Evolutionary conservation across 2,113 vertebrate species (phyloP).

Genomic region (Rhodinocichla rosea): DNA sequence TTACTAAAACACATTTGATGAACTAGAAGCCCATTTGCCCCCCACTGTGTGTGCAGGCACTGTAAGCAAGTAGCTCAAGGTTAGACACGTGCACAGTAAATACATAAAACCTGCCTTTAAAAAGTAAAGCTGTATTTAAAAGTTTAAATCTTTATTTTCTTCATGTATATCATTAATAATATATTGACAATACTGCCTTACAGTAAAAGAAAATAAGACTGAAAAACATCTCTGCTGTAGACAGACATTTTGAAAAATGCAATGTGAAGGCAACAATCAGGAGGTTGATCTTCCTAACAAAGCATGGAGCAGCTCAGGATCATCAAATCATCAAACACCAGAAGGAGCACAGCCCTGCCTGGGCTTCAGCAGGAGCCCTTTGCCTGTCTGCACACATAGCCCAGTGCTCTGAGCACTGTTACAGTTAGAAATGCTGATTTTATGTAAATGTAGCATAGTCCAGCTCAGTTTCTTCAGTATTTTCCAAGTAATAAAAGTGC

Average conservation of each 20-base stretch:
- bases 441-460: neutral
- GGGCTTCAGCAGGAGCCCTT: neutral
- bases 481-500: neutral
- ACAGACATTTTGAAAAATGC: neutral
- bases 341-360: neutral
- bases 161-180: fast-evolving
- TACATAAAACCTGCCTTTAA: neutral
- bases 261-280: fast-evolving
- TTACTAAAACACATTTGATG: neutral
- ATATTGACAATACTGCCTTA: neutral
- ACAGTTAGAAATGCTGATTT: neutral
- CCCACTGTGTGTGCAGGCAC: neutral
- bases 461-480: neutral
- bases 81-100: neutral
- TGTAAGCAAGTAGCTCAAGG: neutral
- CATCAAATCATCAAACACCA: neutral
- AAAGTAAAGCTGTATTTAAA: neutral
- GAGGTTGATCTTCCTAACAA: neutral
- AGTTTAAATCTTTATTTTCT: neutral
- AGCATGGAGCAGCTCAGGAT: neutral
- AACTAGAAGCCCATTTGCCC: neutral
- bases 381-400: neutral
- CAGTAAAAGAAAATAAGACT: neutral
- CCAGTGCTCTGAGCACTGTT: neutral
- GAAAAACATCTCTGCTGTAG: neutral